phyloP scores from a whole-genome alignment of 2,113 vertebrate genomes.

The Corvus moneduloides region DNA sequence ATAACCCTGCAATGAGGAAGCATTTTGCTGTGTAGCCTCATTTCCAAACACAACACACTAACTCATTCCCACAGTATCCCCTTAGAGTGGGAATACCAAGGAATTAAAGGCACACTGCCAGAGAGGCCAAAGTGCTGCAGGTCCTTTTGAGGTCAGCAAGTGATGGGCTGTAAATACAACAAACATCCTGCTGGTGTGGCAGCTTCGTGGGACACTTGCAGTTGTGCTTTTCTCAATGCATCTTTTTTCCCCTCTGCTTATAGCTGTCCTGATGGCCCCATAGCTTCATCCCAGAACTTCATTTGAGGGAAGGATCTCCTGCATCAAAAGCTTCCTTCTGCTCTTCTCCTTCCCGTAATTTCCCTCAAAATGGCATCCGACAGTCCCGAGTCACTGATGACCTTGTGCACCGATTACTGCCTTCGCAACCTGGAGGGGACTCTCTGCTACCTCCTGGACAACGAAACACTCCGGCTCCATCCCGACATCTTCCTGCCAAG shows the following conservation, averaged over 20 bases:
- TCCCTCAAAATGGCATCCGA: conserved; percentile 80
- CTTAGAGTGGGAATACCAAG: neutral
- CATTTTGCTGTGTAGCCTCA: neutral
- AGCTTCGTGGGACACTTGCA: neutral
- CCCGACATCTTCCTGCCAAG: conserved; percentile 95
- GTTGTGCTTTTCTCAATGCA: neutral
- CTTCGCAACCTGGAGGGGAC: conserved; percentile 92
- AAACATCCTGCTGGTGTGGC: neutral
- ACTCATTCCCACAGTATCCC: neutral
- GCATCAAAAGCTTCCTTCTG: conserved; percentile 1
- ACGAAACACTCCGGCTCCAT: conserved; percentile 83
- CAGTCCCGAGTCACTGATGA: conserved; percentile 91
- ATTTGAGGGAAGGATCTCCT: neutral
- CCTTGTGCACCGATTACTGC: conserved; percentile 88
- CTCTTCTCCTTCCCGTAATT: neutral
- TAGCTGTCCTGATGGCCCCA: conserved; percentile 51
- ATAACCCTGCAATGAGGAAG: neutral
- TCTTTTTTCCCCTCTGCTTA: neutral
- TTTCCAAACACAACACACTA: neutral
- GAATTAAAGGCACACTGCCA: neutral
- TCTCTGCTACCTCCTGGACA: conserved; percentile 89
- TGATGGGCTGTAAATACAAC: neutral
- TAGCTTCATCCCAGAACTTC: conserved; percentile 30
- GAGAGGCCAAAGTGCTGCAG: neutral
- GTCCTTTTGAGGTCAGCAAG: neutral